Evolutionary conservation across 2,113 vertebrate genomes (phyloP), one percentile per base, ranked within the genome.

Genomic region (Isichthys henryi): DNA sequence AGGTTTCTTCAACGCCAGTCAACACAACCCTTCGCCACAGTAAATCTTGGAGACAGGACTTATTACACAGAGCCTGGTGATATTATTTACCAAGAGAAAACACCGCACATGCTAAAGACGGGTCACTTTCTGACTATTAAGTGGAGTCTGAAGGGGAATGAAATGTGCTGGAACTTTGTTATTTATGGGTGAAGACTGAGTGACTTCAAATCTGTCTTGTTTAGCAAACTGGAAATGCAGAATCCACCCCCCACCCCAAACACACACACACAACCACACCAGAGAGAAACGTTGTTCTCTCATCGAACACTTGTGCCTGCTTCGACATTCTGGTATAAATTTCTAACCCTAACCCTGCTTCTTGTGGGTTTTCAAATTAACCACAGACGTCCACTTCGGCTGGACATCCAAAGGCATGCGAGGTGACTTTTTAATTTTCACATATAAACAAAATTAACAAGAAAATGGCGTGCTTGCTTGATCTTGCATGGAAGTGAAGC

Each of bases 391-490:
- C 39, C n/a, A 45, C 58, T 45, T 46, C 17, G 23, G 52, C 9
- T 66, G 87, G 87, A 27, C 58, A 88, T 66, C 87, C 2, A 43
- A 7, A 66, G n/a, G 45, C 46, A 31, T 52, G 19, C 49, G 5
- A 39, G 35, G 66, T 80, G 66, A 50, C 62, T 80, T 82, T 50
- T 53, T 35, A 48, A 82, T 53, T 53, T 82, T 53, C 11, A 39
- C 8, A 66, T 9, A 66, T 8, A 52, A 52, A 50, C 45, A 82
- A 80, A 23, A 80, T 48, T 19, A 88, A 53, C 17, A 39, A 49
- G 88, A 88, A 82, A 82, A 80, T 52, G 3, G 27, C n/a, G 35
- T 82, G 50, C 66, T 88, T 88, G 66, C 19, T 53, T 88, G 31
- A 82, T 80, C 49, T 21, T 15, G 66, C 31, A n/a, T 3, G 10